Evolutionary conservation across 2,113 vertebrate species (phyloP).

Genomic region (Mus spicilegus): DNA sequence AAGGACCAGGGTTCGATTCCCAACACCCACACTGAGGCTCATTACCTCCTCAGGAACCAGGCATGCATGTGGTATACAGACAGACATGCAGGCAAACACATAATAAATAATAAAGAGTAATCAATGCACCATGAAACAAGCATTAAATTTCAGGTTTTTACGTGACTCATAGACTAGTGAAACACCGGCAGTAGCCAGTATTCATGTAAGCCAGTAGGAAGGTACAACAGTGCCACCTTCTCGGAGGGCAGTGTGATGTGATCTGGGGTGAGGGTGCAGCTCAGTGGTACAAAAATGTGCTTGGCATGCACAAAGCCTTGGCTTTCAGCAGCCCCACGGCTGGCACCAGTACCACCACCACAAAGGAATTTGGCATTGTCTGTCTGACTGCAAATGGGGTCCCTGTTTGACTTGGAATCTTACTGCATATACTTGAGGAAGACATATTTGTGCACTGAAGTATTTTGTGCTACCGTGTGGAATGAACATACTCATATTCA

Average conservation of each 20-base stretch:
- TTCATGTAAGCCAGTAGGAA: too few relatives aligned
- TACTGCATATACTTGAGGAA: neutral
- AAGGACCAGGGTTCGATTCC: neutral
- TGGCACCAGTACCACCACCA: neutral
- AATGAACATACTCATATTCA: neutral
- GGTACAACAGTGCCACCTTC: neutral
- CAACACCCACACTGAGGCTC: neutral
- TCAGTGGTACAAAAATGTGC: neutral
- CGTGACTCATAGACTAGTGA: neutral
- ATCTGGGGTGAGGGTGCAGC: neutral
- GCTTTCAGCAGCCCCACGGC: neutral
- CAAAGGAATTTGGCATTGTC: neutral
- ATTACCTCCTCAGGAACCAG: neutral
- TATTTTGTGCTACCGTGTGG: neutral
- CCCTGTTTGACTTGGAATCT: neutral
- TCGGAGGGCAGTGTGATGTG: neutral
- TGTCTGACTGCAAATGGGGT: neutral
- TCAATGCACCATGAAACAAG: neutral
- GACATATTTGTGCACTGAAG: neutral
- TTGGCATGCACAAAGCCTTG: neutral
- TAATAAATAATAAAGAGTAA: neutral
- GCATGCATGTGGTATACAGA: neutral
- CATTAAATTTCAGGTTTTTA: neutral
- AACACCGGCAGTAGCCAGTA: neutral
- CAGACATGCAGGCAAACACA: neutral